phyloP scores from a whole-genome alignment of 2,888 invertebrate species.

The Drosophila aldrichi region DNA sequence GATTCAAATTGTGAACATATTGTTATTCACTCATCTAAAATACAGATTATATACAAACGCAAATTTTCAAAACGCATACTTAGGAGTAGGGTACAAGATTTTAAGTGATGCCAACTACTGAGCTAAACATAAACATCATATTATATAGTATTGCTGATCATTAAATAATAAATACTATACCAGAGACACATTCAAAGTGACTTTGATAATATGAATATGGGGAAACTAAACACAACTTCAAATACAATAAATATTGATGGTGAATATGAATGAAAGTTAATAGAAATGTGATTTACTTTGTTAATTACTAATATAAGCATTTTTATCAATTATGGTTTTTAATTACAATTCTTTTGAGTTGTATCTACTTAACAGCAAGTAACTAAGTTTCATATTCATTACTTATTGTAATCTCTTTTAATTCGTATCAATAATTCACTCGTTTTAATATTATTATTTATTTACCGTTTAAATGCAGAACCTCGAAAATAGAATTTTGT shows the following conservation, averaged over 20 bases:
- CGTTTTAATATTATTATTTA: neutral
- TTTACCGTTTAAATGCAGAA: neutral
- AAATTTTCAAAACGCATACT: constrained; percentile 36
- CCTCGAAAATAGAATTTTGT: neutral
- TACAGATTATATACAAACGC: constrained; percentile 38
- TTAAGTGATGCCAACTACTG: constrained; percentile 33
- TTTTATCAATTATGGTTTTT: neutral
- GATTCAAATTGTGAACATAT: constrained; percentile 18
- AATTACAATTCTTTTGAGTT: neutral
- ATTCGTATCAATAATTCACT: neutral
- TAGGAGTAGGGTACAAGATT: constrained; percentile 14
- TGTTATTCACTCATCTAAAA: constrained; percentile 25
- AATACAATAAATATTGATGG: neutral
- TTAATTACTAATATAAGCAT: neutral
- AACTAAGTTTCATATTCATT: neutral
- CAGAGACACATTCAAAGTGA: constrained; percentile 11
- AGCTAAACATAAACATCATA: constrained; percentile 33
- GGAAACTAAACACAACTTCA: constrained; percentile 10
- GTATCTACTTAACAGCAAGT: neutral
- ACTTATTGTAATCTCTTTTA: no score
- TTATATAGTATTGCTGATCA: constrained; percentile 10
- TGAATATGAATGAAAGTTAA: neutral
- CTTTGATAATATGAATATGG: constrained; percentile 10
- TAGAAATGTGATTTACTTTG: neutral
- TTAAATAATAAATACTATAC: constrained; percentile 11